These are phyloP conservation scores for Anabacerthia variegaticeps DNA, from an alignment of 2,797 vertebrate species.

Conservation along the genomic window DNA sequence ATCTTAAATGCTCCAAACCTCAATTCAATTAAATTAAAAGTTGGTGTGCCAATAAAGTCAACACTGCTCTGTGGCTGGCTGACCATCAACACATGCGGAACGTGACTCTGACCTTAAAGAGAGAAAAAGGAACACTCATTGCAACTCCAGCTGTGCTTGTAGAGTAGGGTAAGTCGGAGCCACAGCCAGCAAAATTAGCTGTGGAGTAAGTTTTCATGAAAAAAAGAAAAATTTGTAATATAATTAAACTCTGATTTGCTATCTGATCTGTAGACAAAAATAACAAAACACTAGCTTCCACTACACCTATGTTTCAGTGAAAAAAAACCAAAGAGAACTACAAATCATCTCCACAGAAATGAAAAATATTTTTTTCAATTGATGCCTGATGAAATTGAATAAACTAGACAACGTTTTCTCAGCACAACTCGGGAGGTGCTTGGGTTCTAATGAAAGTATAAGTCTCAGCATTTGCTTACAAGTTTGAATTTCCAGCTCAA, in stretches of 20 bases:
- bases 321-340: background rate
- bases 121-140: background rate
- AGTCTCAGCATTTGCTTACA: slow-evolving; percentile 1
- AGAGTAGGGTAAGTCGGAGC: background rate
- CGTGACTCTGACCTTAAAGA: background rate
- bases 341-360: background rate
- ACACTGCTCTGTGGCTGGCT: background rate
- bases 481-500: slow-evolving; percentile 22
- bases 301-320: background rate
- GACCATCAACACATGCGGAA: background rate
- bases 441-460: background rate
- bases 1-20: background rate
- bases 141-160: background rate
- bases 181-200: background rate
- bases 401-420: background rate
- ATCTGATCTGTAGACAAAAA: background rate
- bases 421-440: background rate
- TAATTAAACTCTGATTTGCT: background rate
- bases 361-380: background rate
- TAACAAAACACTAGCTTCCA: background rate
- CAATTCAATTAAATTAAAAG: background rate
- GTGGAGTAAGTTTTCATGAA: background rate
- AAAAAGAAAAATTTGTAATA: background rate
- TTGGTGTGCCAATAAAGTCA: background rate
- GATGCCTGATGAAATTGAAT: background rate